Evolutionary conservation across 2,797 vertebrate genomes (phyloP).

Genomic region (Parauchenoglanis ngamensis): DNA sequence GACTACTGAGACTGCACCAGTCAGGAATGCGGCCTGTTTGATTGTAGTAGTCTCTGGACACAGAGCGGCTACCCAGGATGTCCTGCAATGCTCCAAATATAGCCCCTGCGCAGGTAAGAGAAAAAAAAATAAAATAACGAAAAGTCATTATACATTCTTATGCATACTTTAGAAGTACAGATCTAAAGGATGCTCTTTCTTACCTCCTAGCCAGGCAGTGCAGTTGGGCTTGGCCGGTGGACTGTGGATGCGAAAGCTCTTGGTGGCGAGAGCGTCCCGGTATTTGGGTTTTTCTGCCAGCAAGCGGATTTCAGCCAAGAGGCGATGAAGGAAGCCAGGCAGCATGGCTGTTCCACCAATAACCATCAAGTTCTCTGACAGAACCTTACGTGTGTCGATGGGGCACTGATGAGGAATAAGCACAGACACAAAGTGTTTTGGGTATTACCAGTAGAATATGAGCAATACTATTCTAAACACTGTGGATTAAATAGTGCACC

Average conservation of each 20-base stretch:
- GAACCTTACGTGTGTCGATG: conserved; percentile 93
- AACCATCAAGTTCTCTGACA: conserved; percentile 94
- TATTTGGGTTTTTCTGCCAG: conserved; percentile 95
- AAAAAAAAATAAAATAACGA: neutral
- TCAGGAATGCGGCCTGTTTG: conserved; percentile 93
- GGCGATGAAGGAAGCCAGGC: conserved; percentile 92
- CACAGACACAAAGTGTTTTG: neutral
- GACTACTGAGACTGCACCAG: conserved; percentile 94
- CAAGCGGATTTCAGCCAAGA: conserved; percentile 91
- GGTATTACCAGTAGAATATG: neutral
- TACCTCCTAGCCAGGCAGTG: conserved; percentile 97
- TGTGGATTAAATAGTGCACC: neutral
- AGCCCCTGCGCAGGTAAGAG: conserved; percentile 76
- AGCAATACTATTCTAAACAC: neutral
- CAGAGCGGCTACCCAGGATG: conserved; percentile 91
- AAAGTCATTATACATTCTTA: neutral
- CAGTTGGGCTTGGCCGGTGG: conserved; percentile 96
- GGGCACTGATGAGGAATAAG: conserved; percentile 80
- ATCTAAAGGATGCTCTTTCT: conserved; percentile 47
- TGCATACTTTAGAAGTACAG: neutral
- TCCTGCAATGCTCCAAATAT: conserved; percentile 96
- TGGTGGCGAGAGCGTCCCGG: conserved; percentile 83
- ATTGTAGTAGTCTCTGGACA: conserved; percentile 95
- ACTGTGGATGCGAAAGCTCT: conserved; percentile 89
- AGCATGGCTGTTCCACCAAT: conserved; percentile 95